These are phyloP conservation scores for Gorsachius magnificus DNA, from an alignment of 2,797 vertebrate genomes.

Conservation along the genomic window DNA sequence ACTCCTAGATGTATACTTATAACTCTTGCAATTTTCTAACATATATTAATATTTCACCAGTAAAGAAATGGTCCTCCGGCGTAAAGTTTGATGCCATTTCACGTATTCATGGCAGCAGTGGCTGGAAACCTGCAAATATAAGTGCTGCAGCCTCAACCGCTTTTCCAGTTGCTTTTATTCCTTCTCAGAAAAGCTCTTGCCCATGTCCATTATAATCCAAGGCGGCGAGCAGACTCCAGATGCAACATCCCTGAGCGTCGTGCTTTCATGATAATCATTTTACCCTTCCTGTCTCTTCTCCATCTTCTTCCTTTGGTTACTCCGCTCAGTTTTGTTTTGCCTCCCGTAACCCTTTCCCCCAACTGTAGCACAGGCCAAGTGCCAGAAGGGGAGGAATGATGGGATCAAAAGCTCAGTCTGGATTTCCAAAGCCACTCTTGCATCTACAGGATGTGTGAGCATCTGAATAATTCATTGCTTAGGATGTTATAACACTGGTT, in stretches of 20 bases:
- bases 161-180: background rate
- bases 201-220: background rate
- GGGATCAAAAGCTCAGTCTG: conserved; percentile 26
- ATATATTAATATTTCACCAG: background rate
- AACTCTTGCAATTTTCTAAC: background rate
- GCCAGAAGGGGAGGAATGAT: background rate
- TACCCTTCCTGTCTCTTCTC: background rate
- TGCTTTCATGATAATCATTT: fast-evolving
- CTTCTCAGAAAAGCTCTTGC: background rate
- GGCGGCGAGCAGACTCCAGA: fast-evolving
- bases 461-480: conserved; percentile 26
- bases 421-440: background rate
- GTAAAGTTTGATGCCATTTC: fast-evolving
- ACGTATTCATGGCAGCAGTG: background rate
- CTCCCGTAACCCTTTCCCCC: background rate
- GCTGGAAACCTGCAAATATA: background rate
- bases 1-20: background rate
- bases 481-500: background rate
- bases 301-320: background rate
- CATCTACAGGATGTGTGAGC: background rate
- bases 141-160: background rate
- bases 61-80: background rate
- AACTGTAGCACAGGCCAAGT: background rate
- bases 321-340: fast-evolving
- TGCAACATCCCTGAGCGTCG: fast-evolving